phyloP scores from a whole-genome alignment of 2,113 vertebrate genomes.

The Amazona guildingii region DNA sequence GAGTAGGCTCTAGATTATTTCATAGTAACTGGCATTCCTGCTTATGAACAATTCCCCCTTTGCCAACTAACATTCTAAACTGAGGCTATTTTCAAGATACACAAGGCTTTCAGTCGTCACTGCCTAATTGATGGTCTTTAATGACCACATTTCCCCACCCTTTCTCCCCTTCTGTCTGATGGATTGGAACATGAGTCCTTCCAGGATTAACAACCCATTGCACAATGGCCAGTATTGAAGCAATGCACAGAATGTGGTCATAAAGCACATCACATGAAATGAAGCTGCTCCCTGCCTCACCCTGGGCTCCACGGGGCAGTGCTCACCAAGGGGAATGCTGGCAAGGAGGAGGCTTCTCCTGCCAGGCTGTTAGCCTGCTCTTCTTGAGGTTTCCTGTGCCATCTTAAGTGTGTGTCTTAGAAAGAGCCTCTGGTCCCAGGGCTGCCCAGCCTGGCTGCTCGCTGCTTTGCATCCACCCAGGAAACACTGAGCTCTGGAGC shows the following conservation, averaged over 20 bases:
- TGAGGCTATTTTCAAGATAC: background rate
- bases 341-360: background rate
- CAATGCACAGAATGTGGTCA: rapidly evolving
- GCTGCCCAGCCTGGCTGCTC: background rate
- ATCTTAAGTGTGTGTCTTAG: rapidly evolving
- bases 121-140: conserved; percentile 9
- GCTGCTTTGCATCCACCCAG: background rate
- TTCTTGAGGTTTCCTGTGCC: background rate
- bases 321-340: background rate
- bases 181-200: background rate
- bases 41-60: background rate
- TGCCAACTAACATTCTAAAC: conserved; percentile 2
- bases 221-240: background rate
- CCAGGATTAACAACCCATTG: background rate
- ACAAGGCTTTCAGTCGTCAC: background rate
- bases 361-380: background rate
- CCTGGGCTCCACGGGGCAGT: background rate
- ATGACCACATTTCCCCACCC: conserved; percentile 18
- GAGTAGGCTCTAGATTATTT: conserved; percentile 35
- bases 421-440: background rate
- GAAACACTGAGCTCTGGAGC: background rate
- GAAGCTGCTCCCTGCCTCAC: background rate
- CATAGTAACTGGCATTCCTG: background rate
- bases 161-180: background rate
- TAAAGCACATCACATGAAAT: background rate